Percentiles rank a stretch among this genome's conserved stretches.
Evolutionary conservation across 2,797 vertebrate species (phyloP).

Genomic region (Hippocampus kuda): DNA sequence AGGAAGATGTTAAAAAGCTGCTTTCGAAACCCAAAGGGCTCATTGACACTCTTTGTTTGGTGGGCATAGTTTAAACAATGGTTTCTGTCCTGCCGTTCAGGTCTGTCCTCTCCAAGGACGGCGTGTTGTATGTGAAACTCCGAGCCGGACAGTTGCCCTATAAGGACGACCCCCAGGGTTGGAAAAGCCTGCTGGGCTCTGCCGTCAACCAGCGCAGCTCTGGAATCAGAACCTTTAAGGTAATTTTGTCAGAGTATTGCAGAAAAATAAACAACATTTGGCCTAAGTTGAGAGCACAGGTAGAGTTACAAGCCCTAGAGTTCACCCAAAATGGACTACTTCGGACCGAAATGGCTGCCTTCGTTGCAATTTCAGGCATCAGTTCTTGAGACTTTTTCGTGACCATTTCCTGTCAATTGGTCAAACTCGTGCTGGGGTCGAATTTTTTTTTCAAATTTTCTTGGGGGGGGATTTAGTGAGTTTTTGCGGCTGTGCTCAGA

Average conservation of each 20-base stretch:
- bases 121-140: constrained; percentile 89
- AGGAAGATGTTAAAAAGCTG: constrained; percentile 32
- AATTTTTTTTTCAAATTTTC: too few relatives aligned
- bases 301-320: too few relatives aligned
- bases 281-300: too few relatives aligned
- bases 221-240: constrained; percentile 86
- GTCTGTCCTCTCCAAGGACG: constrained; percentile 87
- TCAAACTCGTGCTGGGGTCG: too few relatives aligned
- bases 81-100: constrained; percentile 46
- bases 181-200: constrained; percentile 88
- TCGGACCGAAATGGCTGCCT: too few relatives aligned
- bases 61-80: background rate
- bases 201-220: constrained; percentile 77
- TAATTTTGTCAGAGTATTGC: constrained; percentile 28
- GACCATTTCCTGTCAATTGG: too few relatives aligned
- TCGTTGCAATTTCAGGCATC: too few relatives aligned
- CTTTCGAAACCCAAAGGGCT: background rate
- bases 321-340: too few relatives aligned
- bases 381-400: too few relatives aligned
- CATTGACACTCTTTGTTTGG: background rate
- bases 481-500: too few relatives aligned
- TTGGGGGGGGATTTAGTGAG: too few relatives aligned
- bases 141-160: constrained; percentile 93
- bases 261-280: background rate
- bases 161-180: constrained; percentile 95